Base-by-base conservation (phyloP, 2,113 vertebrate species). In the Ictalurus punctatus region DNA sequence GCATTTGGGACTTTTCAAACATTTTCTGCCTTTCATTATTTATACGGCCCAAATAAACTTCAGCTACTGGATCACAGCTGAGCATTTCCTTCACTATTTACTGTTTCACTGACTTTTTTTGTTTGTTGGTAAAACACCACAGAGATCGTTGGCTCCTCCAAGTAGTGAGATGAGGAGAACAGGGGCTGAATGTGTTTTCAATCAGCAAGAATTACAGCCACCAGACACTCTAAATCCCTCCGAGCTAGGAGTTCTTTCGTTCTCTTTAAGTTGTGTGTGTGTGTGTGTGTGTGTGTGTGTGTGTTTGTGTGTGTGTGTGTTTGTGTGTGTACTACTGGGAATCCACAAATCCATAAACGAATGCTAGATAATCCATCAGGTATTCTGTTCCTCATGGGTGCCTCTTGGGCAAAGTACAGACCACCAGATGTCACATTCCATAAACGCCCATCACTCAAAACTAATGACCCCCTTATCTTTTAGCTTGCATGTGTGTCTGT, bases 371-470 rank as follows among this genome's bases (percentile, higher is more conserved):
- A 63, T 67, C 61, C 23, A 6, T 2, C 23, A 7, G 52, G 37
- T 61, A 83, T 73, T 88, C 67, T 44, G 65, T 61, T 34, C 19
- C 83, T 67, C 59, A 6, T 65, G 16, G 23, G 16, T 48, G 81
- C 40, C 88, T 79, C 48, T 13, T 78, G 73, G 59, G 73, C 58
- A 85, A 85, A 85, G 37, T 79, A 85, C 19, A 76, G 65, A 63
- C 40, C 87, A 84, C 63, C 58, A 48, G 56, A 90, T 86, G 83
- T 48, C 90, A 91, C 91, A 93, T 85, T 85, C 91, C 90, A 90
- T 48, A 81, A 87, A 87, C 83, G 86, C 88, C 69, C 59, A 91
- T 83, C 89, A 85, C 81, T 86, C 88, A 88, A 89, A 90, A 61
- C 58, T 76, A 89, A 89, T 48, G 40, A 48, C 86, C 81, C 76